Conservation (phyloP, 2,797 vertebrate species). For the Myiotriccus ornatus region DNA sequence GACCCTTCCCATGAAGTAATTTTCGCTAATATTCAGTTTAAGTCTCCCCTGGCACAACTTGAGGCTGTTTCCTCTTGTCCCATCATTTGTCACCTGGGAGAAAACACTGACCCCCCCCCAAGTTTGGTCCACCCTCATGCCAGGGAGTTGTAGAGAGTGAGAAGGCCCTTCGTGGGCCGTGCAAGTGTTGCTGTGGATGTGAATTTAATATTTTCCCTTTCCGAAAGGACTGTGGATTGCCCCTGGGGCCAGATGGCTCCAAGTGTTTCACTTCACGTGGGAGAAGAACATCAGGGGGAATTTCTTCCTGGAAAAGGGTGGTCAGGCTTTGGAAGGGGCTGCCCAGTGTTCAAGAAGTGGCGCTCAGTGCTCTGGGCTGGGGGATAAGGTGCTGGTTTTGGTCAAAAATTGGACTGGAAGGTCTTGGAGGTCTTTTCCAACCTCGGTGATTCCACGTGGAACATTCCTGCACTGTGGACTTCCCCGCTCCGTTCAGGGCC, state of each 20-base stretch:
- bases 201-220: not conserved
- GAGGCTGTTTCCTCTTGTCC: not conserved
- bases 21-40: not conserved
- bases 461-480: not conserved
- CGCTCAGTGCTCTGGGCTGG: not conserved
- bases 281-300: not conserved
- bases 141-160: too few relatives aligned
- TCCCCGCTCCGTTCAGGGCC: not conserved
- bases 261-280: accelerated
- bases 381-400: not conserved
- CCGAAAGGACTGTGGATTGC: not conserved
- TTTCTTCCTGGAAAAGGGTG: not conserved
- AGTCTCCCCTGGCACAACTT: not conserved
- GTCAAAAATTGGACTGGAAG: not conserved
- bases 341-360: not conserved
- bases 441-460: not conserved
- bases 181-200: not conserved
- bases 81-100: not conserved
- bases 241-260: not conserved
- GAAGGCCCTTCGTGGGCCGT: not conserved
- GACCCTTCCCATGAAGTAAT: not conserved
- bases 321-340: not conserved
- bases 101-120: not conserved
- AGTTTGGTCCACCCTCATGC: not conserved
- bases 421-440: not conserved